Evolutionary conservation across 2,888 invertebrate species (phyloP), one percentile per base, ranked within the genome.

Genomic region (Helicoverpa assulta): DNA sequence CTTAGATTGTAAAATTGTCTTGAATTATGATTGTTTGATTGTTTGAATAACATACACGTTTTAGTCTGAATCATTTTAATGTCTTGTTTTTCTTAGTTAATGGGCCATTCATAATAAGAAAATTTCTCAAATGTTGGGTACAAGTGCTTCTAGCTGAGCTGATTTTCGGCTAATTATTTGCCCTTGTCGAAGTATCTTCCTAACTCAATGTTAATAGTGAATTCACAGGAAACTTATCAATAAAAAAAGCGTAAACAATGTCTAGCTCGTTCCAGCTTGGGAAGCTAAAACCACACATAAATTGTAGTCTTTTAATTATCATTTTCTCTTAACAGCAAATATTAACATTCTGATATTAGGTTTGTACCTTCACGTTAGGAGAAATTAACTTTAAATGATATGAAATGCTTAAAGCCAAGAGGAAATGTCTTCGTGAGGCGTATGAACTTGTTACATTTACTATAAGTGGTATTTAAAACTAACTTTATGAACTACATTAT

Each of bases 321-420:
- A 79, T 26, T 61, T 76, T 67, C 54, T 64, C 59, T 63, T 78
- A 70, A 73, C 67, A 73, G 73, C 71, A 64, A 78, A 76, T 61
- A 67, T 40, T 40, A 40, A 70, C 40, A 51, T 59, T 60, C 18
- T 66, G 65, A 73, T 73, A 69, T 60, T 26, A 64, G 10, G 47
- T 73, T 73, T 77, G 67, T 76, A 79, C 57, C 71, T 72, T 64
- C 62, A 68, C 50, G 47, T 70, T 64, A 70, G 14, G 26, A 56
- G 53, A 81, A 80, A 65, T 80, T 73, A 81, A 76, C 52, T n/a
- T 18, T 61, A 74, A 82, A 82, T 82, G 82, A 82, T 82, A 82
- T 82, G 82, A 82, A 80, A 80, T 70, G 76, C 71, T 82, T 80
- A 82, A 74, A 80, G 82, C 82, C 82, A 61, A 69, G 78, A 82